Base-by-base conservation (phyloP, 1,140 invertebrate species). In the Cephus cinctus region DNA sequence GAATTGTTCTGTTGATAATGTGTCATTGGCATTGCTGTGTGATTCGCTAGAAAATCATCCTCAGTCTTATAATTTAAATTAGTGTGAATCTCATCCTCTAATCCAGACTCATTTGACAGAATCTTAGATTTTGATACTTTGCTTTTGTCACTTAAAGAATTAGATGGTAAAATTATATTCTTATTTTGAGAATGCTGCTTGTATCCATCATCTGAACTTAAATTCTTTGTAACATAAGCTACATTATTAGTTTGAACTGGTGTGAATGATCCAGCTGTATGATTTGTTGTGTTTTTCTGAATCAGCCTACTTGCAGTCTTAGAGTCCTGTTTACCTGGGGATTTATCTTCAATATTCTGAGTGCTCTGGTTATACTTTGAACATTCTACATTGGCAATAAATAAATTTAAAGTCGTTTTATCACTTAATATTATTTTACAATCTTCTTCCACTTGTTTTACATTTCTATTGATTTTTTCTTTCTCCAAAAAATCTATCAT, bases 401-500 rank as follows among this genome's bases (percentile, higher is more conserved):
- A 67, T 38, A 27, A 14, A 11, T 15, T 12, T 14, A 12, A 64
- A 40, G 8, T 63, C 36, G 36, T 44, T 40, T 16, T 51, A 14
- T 8, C 23, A 12, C 23, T 31, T 15, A 6, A 9, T 43, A n/a
- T 1, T 23, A 5, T 31, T 39, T 25, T 43, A 14, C 21, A 20
- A 20, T 9, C 16, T 36, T 41, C 18, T 39, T n/a, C n/a, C 6
- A 64, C 32, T 31, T 49, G n/a, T 27, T n/a, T 27, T 60, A 11
- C 43, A 1, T 2, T 52, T 19, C 4, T 62, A 35, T 6, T 49
- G 21, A 18, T 4, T 4, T 15, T 34, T 36, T 31, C n/a, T n/a
- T n/a, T n/a, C n/a, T n/a, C n/a, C n/a, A n/a, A n/a, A n/a, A n/a
- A n/a, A n/a, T n/a, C n/a, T n/a, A n/a, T n/a, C n/a, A n/a, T n/a